These are phyloP conservation scores for Chironomus striatipennis DNA, from an alignment of 1,140 invertebrate species.

Conservation along the genomic window DNA sequence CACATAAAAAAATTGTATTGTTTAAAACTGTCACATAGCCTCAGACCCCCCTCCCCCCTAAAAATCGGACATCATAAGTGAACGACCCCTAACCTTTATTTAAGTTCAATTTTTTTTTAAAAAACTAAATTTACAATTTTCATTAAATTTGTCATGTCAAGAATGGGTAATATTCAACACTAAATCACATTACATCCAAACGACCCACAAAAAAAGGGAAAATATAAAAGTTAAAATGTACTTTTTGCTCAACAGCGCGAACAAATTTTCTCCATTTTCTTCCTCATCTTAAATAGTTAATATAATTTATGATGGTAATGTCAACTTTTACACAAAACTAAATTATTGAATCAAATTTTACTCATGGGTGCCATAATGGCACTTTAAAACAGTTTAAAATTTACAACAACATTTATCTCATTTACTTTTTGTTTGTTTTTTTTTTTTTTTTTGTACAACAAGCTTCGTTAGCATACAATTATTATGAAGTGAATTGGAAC, in stretches of 20 bases:
- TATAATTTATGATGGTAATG: conserved; percentile 4
- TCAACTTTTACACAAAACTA: conserved; percentile 1
- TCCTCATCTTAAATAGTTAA: background rate
- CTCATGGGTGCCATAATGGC: background rate
- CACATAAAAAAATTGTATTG: too few relatives aligned
- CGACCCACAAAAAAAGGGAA: background rate
- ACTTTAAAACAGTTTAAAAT: conserved; percentile 15
- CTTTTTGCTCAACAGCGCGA: background rate
- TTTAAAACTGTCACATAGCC: too few relatives aligned
- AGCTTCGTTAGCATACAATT: background rate
- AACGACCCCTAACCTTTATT: too few relatives aligned
- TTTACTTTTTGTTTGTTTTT: background rate
- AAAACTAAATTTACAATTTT: too few relatives aligned
- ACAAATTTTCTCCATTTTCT: background rate
- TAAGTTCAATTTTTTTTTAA: too few relatives aligned
- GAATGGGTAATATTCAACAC: too few relatives aligned
- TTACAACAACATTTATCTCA: background rate
- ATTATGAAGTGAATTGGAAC: conserved; percentile 4
- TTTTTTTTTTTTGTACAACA: background rate
- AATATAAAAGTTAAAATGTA: background rate
- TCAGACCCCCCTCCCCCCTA: too few relatives aligned
- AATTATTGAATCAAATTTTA: conserved; percentile 10
- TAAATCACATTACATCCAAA: too few relatives aligned
- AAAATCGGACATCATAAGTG: too few relatives aligned
- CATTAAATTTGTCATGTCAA: too few relatives aligned